These are phyloP conservation scores for Columba guinea DNA, from an alignment of 2,797 vertebrate genomes.

Conservation along the genomic window DNA sequence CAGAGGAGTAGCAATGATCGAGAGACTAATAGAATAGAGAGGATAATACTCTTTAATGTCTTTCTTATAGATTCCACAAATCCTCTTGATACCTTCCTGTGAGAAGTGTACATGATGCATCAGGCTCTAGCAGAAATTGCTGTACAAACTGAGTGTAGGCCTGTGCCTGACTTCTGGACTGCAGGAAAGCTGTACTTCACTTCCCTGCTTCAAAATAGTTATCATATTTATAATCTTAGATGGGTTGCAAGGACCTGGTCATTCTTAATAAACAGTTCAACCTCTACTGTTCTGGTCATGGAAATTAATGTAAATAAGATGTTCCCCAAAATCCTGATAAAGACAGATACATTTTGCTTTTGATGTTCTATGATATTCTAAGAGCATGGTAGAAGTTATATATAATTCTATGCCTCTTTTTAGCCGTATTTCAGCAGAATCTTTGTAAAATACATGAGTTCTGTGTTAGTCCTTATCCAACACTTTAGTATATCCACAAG, in stretches of 20 bases:
- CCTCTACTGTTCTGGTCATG: neutral
- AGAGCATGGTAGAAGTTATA: neutral
- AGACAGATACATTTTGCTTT: neutral
- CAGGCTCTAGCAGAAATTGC: neutral
- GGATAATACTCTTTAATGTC: neutral
- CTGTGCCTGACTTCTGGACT: neutral
- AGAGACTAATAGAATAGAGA: neutral
- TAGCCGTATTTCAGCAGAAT: neutral
- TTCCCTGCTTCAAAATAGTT: neutral
- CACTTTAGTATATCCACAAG: neutral
- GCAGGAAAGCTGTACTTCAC: neutral
- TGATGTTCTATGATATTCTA: neutral
- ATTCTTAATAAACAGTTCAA: neutral
- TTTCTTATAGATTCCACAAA: conserved; percentile 9
- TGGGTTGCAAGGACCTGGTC: neutral
- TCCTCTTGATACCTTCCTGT: neutral
- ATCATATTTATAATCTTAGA: neutral
- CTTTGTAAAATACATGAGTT: neutral
- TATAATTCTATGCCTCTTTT: neutral
- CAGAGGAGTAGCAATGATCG: neutral
- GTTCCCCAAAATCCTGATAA: neutral
- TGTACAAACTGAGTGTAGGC: neutral
- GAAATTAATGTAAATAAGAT: neutral
- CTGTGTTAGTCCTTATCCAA: neutral
- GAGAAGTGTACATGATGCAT: neutral